phyloP scores from a whole-genome alignment of 53 echinoderm and acorn worm genomes.

The Zoroaster sp. region DNA sequence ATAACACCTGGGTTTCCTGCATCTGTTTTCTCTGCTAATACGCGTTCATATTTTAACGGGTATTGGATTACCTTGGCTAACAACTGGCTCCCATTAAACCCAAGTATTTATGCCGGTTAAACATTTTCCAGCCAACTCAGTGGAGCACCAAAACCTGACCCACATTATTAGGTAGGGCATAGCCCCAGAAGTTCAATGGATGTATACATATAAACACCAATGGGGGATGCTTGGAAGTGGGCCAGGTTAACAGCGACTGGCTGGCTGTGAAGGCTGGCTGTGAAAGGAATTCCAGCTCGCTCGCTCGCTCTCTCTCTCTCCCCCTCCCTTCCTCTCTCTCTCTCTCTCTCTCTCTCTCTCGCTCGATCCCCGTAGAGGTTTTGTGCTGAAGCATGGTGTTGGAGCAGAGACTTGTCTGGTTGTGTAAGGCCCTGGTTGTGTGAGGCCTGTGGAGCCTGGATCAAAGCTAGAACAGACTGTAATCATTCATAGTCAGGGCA shows the following conservation, averaged over 20 bases:
- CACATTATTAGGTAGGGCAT: neutral
- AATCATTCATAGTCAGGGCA: too few species aligned
- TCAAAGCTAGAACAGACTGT: too few species aligned
- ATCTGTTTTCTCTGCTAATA: neutral
- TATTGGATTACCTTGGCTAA: conserved; percentile 27
- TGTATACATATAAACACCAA: neutral
- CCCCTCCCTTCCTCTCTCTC: too few species aligned
- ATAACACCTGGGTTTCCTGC: neutral
- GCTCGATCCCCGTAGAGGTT: too few species aligned
- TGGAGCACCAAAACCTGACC: neutral
- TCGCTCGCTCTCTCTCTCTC: too few species aligned
- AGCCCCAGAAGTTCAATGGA: neutral
- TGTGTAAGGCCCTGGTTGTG: too few species aligned
- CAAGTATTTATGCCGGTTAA: neutral
- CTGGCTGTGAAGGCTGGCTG: too few species aligned
- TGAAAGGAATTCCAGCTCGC: too few species aligned
- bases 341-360: too few species aligned
- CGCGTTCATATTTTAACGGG: conserved; percentile 3
- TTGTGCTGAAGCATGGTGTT: too few species aligned
- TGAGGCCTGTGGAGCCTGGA: too few species aligned
- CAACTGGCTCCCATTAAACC: conserved; percentile 37
- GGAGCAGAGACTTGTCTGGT: too few species aligned
- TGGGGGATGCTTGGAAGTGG: neutral
- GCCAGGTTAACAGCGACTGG: neutral
- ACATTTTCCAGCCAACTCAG: neutral